These are phyloP conservation scores for Datnioides undecimradiatus DNA, from an alignment of 2,113 vertebrate genomes.

Conservation along the genomic window DNA sequence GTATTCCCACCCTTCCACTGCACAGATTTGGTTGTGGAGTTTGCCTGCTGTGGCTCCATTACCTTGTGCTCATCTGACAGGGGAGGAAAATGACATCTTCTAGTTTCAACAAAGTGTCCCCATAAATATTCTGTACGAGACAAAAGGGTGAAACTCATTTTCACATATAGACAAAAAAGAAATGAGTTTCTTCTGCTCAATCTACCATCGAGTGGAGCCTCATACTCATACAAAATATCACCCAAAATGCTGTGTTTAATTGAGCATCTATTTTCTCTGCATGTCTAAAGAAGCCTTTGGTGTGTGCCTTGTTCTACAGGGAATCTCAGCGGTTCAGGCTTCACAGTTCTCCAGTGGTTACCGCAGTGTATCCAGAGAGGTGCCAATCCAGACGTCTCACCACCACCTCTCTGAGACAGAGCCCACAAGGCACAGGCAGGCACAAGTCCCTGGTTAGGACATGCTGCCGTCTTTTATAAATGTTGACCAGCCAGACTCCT, in stretches of 20 bases:
- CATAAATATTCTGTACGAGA: background rate
- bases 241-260: slow-evolving; percentile 52
- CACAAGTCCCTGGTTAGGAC: slow-evolving; percentile 75
- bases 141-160: slow-evolving; percentile 25
- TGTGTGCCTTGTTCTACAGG: slow-evolving; percentile 50
- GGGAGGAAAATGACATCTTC: slow-evolving; percentile 7
- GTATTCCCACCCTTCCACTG: slow-evolving; percentile 19
- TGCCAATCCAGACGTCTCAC: slow-evolving; percentile 72
- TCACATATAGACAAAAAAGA: background rate
- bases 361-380: slow-evolving; percentile 51
- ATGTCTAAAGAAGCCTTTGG: slow-evolving; percentile 64
- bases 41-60: slow-evolving; percentile 16
- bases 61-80: slow-evolving; percentile 16
- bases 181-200: background rate
- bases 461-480: slow-evolving; percentile 76
- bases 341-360: slow-evolving; percentile 50
- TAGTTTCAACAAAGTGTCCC: slow-evolving; percentile 14
- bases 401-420: slow-evolving; percentile 44
- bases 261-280: slow-evolving; percentile 54
- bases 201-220: slow-evolving; percentile 12
- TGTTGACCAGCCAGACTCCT: slow-evolving; percentile 79
- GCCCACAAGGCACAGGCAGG: slow-evolving; percentile 55
- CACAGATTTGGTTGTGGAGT: slow-evolving; percentile 8
- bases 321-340: slow-evolving; percentile 56
- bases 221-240: background rate